Evolutionary conservation across 2,888 invertebrate species (phyloP).

Genomic region (Prosopocoilus inquinatus): DNA sequence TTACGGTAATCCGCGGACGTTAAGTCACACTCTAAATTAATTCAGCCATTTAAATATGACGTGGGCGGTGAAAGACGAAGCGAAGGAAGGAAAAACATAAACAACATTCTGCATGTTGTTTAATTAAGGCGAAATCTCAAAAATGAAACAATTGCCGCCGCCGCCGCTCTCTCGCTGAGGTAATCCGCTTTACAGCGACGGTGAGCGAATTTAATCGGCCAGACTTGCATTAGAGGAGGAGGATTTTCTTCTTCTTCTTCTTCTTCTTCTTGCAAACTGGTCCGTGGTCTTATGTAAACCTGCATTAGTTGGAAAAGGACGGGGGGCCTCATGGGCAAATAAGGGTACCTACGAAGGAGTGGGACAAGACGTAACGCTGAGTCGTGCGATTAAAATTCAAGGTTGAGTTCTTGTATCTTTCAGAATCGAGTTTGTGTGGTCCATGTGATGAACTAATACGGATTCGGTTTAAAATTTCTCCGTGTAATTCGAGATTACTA

Average conservation of each 20-base stretch:
- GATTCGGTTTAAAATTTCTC: conserved; percentile 20
- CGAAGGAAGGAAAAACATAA: too few species aligned
- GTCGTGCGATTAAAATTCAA: conserved; percentile 33
- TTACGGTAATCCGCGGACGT: not conserved
- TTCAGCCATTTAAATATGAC: conserved; percentile 3
- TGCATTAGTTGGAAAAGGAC: conserved; percentile 10
- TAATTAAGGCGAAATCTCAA: too few species aligned
- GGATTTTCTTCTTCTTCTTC: too few species aligned
- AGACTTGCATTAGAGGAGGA: conserved; percentile 10
- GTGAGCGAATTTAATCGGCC: conserved; percentile 16
- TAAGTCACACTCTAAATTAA: conserved; percentile 1
- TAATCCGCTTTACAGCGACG: conserved; percentile 9
- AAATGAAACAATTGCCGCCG: too few species aligned
- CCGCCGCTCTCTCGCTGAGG: too few species aligned
- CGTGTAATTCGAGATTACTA: conserved; percentile 15
- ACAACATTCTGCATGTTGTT: too few species aligned
- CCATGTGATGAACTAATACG: conserved; percentile 18
- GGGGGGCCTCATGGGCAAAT: conserved; percentile 16
- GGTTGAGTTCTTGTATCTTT: conserved; percentile 24
- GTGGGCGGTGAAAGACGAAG: conserved; percentile 2
- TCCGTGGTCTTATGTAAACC: conserved; percentile 25
- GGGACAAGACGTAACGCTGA: conserved; percentile 24
- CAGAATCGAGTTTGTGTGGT: conserved; percentile 25
- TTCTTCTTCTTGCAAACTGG: conserved; percentile 5
- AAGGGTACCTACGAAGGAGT: conserved; percentile 25